Evolutionary conservation across 2,113 vertebrate species (phyloP).

Genomic region (Catharus bicknelli): DNA sequence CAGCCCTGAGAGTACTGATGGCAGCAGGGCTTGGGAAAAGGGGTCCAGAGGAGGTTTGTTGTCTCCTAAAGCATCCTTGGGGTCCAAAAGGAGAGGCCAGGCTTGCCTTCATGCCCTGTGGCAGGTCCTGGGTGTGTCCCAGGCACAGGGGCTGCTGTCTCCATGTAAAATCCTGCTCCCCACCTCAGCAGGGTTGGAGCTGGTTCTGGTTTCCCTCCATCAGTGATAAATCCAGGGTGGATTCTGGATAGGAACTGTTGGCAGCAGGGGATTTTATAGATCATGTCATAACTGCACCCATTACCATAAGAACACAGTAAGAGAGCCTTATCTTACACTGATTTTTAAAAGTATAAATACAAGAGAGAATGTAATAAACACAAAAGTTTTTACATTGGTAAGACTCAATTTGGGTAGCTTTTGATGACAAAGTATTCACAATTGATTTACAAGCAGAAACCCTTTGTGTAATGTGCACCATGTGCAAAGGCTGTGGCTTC

Average conservation of each 20-base stretch:
- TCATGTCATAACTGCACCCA: background rate
- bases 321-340: background rate
- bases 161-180: fast-evolving
- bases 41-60: background rate
- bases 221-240: background rate
- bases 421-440: background rate
- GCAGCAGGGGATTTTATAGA: background rate
- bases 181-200: background rate
- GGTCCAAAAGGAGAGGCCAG: background rate
- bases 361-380: background rate
- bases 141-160: background rate
- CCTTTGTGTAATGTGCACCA: fast-evolving
- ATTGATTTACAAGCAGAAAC: background rate
- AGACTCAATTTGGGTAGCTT: background rate
- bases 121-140: background rate
- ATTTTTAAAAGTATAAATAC: background rate
- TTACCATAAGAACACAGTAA: background rate
- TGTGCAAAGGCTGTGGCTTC: background rate
- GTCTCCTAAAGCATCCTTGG: background rate
- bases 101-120: background rate
- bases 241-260: background rate
- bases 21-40: background rate
- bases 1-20: background rate
- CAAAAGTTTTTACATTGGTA: background rate
- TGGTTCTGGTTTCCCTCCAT: background rate